Evolutionary conservation across 92 coral and sea anemone genomes (phyloP).

Genomic region (Umimayanthus kanabou): DNA sequence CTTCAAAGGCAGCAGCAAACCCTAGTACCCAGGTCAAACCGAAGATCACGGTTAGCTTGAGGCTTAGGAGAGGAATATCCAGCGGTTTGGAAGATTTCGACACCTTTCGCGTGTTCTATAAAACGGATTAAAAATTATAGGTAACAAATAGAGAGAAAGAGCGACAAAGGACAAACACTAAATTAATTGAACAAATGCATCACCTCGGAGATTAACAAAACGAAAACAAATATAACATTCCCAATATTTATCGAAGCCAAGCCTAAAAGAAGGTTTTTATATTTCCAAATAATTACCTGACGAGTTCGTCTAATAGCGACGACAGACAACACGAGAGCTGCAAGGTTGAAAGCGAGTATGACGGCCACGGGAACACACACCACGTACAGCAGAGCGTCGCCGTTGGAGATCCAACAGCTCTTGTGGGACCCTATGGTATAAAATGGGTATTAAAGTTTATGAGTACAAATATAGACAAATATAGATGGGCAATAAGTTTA

Average conservation of each 20-base stretch:
- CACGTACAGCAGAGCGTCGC: slow-evolving; percentile 1
- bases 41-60: slow-evolving; percentile 29
- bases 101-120: slow-evolving; percentile 18
- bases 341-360: neutral
- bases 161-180: too few relatives aligned
- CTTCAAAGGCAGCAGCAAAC: slow-evolving; percentile 25
- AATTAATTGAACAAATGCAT: too few relatives aligned
- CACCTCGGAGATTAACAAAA: too few relatives aligned
- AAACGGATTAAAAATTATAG: too few relatives aligned
- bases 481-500: too few relatives aligned
- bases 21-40: slow-evolving; percentile 36
- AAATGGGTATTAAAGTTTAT: too few relatives aligned
- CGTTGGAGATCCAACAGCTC: slow-evolving; percentile 20
- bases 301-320: neutral
- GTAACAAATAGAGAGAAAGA: too few relatives aligned
- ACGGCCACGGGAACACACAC: slow-evolving; percentile 19
- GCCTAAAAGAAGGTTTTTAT: too few relatives aligned
- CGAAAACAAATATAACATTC: too few relatives aligned
- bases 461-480: too few relatives aligned
- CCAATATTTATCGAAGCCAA: too few relatives aligned
- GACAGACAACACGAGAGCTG: neutral
- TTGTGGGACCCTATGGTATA: neutral
- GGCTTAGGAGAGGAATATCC: slow-evolving; percentile 6
- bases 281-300: neutral
- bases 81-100: neutral